Conservation (phyloP, 2,113 vertebrate species). For the Cairina moschata region DNA sequence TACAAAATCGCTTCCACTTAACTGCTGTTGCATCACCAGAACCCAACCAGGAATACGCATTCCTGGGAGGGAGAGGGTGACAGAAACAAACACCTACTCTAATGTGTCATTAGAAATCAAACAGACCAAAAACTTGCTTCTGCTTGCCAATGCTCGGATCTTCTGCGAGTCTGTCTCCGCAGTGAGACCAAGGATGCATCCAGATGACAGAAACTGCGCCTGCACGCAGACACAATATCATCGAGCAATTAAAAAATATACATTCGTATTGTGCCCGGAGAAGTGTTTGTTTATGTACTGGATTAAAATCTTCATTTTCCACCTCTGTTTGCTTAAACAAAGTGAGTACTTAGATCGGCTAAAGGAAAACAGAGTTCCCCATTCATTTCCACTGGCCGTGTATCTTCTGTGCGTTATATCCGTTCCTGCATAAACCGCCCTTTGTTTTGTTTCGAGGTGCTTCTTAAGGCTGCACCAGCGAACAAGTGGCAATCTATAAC, state of each 20-base stretch:
- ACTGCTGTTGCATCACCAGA: constrained; percentile 21
- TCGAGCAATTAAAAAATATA: not conserved
- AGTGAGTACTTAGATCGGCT: constrained; percentile 17
- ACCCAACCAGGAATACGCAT: not conserved
- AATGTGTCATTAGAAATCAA: constrained; percentile 70
- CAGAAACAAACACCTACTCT: constrained; percentile 66
- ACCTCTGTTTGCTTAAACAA: not conserved
- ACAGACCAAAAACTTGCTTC: constrained; percentile 53
- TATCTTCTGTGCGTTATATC: not conserved
- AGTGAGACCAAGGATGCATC: not conserved
- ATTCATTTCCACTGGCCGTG: constrained; percentile 26
- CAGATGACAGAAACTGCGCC: not conserved
- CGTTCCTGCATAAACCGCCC: not conserved
- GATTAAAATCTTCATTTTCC: constrained; percentile 20
- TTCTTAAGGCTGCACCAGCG: constrained; percentile 16
- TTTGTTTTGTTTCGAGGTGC: constrained; percentile 44
- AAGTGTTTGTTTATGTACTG: constrained; percentile 25
- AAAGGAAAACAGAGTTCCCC: not conserved
- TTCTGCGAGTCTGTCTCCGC: constrained; percentile 34
- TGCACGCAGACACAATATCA: not conserved
- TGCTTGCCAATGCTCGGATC: constrained; percentile 19
- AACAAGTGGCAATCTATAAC: constrained; percentile 27
- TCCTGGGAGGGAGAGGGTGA: constrained; percentile 52
- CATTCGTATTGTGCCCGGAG: not conserved
- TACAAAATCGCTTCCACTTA: constrained; percentile 47